These are phyloP conservation scores for Phylloscopus trochiloides DNA, from an alignment of 2,113 vertebrate species.

Conservation along the genomic window DNA sequence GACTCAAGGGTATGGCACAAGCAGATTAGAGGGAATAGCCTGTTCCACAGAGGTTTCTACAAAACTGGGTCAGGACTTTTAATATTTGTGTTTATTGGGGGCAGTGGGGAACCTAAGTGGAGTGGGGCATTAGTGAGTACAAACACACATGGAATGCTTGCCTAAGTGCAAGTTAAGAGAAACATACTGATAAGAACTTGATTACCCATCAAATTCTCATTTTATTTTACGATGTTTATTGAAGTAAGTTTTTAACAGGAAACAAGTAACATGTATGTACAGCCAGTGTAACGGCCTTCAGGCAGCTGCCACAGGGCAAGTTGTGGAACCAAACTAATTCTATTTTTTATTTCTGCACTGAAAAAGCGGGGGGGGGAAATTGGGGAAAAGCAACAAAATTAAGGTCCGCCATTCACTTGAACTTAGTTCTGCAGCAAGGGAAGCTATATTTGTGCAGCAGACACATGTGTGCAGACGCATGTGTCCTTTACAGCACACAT, in stretches of 20 bases:
- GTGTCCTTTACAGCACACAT: neutral
- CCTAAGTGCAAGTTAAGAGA: neutral
- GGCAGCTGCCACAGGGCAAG: neutral
- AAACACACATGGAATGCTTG: neutral
- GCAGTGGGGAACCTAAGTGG: rapidly evolving
- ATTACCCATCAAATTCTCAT: neutral
- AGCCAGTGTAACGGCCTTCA: neutral
- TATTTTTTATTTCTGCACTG: neutral
- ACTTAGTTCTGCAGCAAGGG: neutral
- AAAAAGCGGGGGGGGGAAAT: neutral
- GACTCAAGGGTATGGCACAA: neutral
- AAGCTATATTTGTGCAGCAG: neutral
- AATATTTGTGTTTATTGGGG: neutral
- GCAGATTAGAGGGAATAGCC: neutral
- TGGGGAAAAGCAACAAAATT: neutral
- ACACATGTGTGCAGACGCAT: too few species aligned
- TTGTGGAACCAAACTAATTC: neutral
- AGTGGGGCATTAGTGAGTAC: neutral
- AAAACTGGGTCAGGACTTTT: neutral
- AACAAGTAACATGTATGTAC: neutral
- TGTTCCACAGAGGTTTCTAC: neutral
- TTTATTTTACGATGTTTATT: neutral
- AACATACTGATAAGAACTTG: neutral
- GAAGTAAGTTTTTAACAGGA: neutral
- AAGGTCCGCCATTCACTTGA: neutral